These are phyloP conservation scores for Drosophila macrospina DNA, from an alignment of 2,888 invertebrate genomes.

Conservation along the genomic window DNA sequence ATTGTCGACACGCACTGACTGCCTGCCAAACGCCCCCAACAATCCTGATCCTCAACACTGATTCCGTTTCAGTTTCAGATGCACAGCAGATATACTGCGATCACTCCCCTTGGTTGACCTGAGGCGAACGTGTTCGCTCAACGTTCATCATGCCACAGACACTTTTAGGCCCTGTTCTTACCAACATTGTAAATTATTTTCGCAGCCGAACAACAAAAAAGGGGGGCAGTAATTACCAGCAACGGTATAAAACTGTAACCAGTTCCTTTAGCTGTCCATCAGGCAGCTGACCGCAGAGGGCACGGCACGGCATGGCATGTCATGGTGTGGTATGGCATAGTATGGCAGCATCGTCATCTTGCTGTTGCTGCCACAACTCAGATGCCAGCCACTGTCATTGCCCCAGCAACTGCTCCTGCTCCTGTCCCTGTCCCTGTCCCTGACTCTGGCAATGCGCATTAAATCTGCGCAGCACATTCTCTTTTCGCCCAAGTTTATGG, in stretches of 20 bases:
- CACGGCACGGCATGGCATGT: conserved; percentile 45
- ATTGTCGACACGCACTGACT: conserved; percentile 70
- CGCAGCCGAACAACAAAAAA: conserved; percentile 36
- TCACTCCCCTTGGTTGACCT: conserved; percentile 15
- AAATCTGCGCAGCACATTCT: conserved; percentile 76
- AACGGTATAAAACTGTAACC: conserved; percentile 72
- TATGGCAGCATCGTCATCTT: conserved; percentile 38
- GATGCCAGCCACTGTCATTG: neutral
- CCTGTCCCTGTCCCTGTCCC: conserved; percentile 11
- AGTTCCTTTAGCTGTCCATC: conserved; percentile 73
- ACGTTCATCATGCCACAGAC: conserved; percentile 66
- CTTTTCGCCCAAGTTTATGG: conserved; percentile 71
- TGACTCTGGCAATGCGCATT: conserved; percentile 61
- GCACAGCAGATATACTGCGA: conserved; percentile 19
- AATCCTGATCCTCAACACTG: conserved; percentile 22
- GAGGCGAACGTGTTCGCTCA: conserved; percentile 63
- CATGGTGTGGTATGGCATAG: no score
- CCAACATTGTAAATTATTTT: conserved; percentile 59
- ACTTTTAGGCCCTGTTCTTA: conserved; percentile 47
- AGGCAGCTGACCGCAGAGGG: conserved; percentile 79
- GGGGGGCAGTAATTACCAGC: conserved; percentile 73
- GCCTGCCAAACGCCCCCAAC: conserved; percentile 62
- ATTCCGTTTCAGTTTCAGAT: conserved; percentile 11
- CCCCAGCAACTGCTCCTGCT: neutral
- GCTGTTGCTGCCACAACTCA: conserved; percentile 21